Conservation (phyloP, 2,113 vertebrate species). For the Corapipo altera region DNA sequence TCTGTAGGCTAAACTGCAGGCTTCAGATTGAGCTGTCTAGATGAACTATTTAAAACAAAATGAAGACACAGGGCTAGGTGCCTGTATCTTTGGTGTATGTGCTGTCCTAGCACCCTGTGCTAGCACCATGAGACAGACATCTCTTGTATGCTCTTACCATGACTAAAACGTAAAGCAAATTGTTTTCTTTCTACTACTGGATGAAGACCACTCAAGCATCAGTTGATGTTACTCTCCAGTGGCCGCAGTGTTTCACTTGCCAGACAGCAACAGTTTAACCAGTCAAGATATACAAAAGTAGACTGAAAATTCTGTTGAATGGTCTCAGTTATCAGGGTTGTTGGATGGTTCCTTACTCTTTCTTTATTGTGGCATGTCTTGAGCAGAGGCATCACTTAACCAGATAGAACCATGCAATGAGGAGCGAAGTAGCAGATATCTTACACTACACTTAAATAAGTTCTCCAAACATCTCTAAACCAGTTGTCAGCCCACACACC, state of each 20-base stretch:
- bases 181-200: neutral
- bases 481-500: neutral
- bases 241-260: neutral
- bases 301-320: neutral
- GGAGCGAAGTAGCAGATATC: neutral
- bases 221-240: neutral
- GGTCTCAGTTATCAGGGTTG: neutral
- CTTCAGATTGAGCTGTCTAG: neutral
- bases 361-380: neutral
- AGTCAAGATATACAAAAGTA: neutral
- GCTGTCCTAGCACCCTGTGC: neutral
- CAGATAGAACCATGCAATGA: neutral
- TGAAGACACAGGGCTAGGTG: neutral
- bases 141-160: neutral
- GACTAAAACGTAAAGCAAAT: neutral
- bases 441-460: neutral
- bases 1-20: neutral
- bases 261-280: neutral
- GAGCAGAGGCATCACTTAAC: neutral
- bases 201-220: neutral
- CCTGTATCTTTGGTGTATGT: neutral
- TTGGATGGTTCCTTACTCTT: neutral
- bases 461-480: neutral
- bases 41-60: neutral
- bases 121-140: neutral